These are phyloP conservation scores for Aegithalos caudatus DNA, from an alignment of 2,113 vertebrate genomes.

Conservation along the genomic window DNA sequence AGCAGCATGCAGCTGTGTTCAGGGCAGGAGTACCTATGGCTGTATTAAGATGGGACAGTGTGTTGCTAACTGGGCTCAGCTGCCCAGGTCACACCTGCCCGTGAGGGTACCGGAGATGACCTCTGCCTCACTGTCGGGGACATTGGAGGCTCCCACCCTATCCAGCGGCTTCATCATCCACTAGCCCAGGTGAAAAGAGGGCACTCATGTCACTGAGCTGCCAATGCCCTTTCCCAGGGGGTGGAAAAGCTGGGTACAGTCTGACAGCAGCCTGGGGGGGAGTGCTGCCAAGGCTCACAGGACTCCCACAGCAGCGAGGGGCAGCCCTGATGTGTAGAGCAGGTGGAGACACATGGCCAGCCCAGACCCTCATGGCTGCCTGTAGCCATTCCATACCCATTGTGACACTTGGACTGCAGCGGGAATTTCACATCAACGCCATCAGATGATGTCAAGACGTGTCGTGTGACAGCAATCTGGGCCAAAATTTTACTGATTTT, in stretches of 20 bases:
- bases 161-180: fast-evolving
- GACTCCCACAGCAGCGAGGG: not conserved
- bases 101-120: fast-evolving
- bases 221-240: not conserved
- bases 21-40: not conserved
- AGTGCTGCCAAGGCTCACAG: not conserved
- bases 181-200: not conserved
- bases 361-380: not conserved
- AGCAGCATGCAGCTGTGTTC: not conserved
- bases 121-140: not conserved
- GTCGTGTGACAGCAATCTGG: fast-evolving
- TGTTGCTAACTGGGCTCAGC: not conserved
- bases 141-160: not conserved
- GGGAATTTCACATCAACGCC: not conserved
- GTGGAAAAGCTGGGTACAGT: not conserved
- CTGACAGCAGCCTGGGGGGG: not conserved
- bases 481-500: not conserved
- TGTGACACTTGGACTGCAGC: not conserved
- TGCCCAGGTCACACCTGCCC: not conserved
- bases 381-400: not conserved
- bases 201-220: too few relatives aligned
- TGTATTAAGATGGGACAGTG: not conserved
- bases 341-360: fast-evolving
- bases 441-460: not conserved
- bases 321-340: fast-evolving